Evolutionary conservation across 2,797 vertebrate species (phyloP), one percentile per base, ranked within the genome.

Genomic region (Gouania willdenowi): DNA sequence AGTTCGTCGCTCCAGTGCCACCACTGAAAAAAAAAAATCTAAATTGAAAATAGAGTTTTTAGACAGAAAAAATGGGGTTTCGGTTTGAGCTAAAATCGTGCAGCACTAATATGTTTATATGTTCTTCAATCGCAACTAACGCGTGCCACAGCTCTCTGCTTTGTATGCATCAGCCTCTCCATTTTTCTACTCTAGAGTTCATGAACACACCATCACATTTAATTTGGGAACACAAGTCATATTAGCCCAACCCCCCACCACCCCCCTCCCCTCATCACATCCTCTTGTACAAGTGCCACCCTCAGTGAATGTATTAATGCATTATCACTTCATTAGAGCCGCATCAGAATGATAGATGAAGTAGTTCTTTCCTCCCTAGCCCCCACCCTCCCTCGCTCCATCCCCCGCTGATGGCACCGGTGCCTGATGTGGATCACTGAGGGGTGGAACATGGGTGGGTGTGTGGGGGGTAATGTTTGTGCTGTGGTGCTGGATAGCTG

Each of bases 271-370:
- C 41, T 26, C 36, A 42, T 35, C 22, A 31, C 25, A 17, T 36
- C 9, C 21, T 15, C 19, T 20, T 6, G 18, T 31, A 20, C 27
- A 30, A 8, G 25, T 37, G 27, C 63, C 38, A 25, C 35, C 55
- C 28, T 24, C 26, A 0, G 30, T 55, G 54, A 69, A 66, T 58
- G 49, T 51, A 20, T 51, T 61, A 51, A 48, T 58, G 45, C 56
- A 64, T 66, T 53, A 66, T 65, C 45, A 55, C 60, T 53, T 64
- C 61, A 69, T 62, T 75, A 71, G 37, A 51, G 30, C 39, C 51
- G 44, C 58, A 50, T 63, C 44, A 53, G 30, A 30, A 49, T 66
- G 57, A 68, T 66, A 65, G 66, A 74, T 77, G 31, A 63, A 57
- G 46, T 60, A 43, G 40, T 27, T 23, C 18, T 25, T 23, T 18